phyloP scores from a whole-genome alignment of 92 coral and sea anemone genomes.

The Meandrina meandrites region DNA sequence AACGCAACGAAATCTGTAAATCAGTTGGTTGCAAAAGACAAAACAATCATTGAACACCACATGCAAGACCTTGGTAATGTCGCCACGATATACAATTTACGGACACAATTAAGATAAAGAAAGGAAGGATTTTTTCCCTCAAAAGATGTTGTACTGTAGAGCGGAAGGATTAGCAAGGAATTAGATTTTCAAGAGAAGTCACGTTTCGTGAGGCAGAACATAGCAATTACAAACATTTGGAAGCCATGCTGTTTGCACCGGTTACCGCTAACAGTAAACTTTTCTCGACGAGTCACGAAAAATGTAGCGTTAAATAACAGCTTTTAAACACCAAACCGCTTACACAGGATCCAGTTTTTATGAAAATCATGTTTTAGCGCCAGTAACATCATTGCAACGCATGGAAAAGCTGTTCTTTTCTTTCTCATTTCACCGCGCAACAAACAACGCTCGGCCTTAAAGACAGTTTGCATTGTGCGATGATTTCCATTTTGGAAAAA shows the following conservation, averaged over 20 bases:
- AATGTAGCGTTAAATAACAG: constrained; percentile 20
- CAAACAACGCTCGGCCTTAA: constrained; percentile 16
- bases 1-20: constrained; percentile 36
- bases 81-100: constrained; percentile 16
- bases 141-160: neutral
- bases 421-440: neutral
- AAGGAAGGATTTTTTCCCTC: neutral
- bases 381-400: neutral
- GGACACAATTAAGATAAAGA: neutral
- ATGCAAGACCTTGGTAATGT: constrained; percentile 15
- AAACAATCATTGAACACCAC: constrained; percentile 29
- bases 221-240: constrained; percentile 50
- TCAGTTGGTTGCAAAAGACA: constrained; percentile 41
- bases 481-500: constrained; percentile 38
- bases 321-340: neutral
- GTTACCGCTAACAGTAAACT: constrained; percentile 53
- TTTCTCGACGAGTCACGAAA: constrained; percentile 46
- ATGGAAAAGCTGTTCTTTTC: neutral
- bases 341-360: neutral
- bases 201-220: constrained; percentile 39
- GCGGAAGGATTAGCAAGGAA: neutral
- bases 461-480: constrained; percentile 25
- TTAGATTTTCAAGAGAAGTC: constrained; percentile 18
- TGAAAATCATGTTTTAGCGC: neutral
- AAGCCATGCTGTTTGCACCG: constrained; percentile 52